A percentile compares a stretch with the other conserved stretches of the same genome.
Conservation (phyloP, 2,888 invertebrate species). For the Stenolophus ochropezus region DNA sequence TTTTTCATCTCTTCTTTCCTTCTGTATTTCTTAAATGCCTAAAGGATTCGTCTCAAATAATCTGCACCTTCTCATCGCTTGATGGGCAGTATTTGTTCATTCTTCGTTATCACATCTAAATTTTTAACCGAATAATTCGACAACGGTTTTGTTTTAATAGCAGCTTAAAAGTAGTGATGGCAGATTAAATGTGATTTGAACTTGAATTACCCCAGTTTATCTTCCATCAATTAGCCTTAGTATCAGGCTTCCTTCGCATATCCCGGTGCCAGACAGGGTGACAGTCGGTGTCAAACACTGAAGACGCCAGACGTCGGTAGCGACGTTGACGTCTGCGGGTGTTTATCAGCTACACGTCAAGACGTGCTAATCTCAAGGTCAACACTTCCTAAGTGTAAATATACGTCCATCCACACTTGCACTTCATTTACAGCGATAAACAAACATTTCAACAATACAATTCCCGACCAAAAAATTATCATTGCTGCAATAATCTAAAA, state of each 20-base stretch:
- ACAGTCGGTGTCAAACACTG: conserved; percentile 40
- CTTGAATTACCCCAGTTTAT: background rate
- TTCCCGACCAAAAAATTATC: too few relatives aligned
- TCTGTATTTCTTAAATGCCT: too few relatives aligned
- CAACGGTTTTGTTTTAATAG: too few relatives aligned
- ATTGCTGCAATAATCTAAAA: background rate
- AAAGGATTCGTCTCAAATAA: too few relatives aligned
- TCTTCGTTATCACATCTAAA: too few relatives aligned
- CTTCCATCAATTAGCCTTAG: background rate
- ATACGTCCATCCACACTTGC: background rate
- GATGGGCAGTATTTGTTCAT: too few relatives aligned
- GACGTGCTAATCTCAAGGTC: background rate
- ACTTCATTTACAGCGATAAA: background rate
- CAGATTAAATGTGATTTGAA: background rate
- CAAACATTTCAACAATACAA: background rate
- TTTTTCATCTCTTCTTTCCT: too few relatives aligned
- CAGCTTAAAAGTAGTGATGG: too few relatives aligned
- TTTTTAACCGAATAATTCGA: too few relatives aligned
- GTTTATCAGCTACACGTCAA: background rate
- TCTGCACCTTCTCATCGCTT: too few relatives aligned
- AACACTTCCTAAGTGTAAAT: background rate
- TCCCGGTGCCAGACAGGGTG: background rate
- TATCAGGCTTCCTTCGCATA: background rate
- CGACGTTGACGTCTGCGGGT: background rate
- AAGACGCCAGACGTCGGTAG: conserved; percentile 7